Base-by-base conservation (phyloP, 2,888 invertebrate genomes). In the Tetragonula carbonaria region DNA sequence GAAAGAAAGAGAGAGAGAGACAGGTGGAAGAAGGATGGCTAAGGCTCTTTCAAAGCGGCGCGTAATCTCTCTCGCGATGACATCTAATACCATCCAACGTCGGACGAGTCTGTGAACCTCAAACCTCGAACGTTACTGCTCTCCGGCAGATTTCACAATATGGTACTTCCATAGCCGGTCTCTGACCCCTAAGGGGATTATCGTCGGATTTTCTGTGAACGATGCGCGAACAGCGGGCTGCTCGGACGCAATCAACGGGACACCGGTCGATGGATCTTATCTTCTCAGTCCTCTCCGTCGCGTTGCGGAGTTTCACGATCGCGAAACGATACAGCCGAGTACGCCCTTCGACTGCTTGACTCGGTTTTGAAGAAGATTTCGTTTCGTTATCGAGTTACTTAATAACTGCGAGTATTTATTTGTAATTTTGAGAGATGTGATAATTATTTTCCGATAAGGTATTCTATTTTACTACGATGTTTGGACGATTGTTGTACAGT, bases 11-110 rank as follows among this genome's bases (percentile, higher is more conserved):
- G 63, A 28, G 38, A 66, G 70, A 55, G 70, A 68, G 71, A 82
- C 73, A 53, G 74, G 55, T 73, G 81, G 71, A 65, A 70, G 67
- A 76, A 75, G 81, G 82, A 79, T 82, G 85, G 66, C 62, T 86
- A 68, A 76, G 81, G 85, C 85, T 93, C 91, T 92, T 92, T 92
- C 90, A 92, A 92, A 92, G 90, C 91, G 87, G 79, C 90, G 89
- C 91, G 92, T 93, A 93, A 93, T 93, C 92, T 93, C 92, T 92
- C 91, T 91, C 91, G 91, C 90, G 91, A 91, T 92, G 93, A 92
- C 92, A 93, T 92, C 91, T 92, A 92, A 92, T 93, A 92, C 91
- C 90, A 90, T 91, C 88, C 89, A 23, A 33, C 90, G 87, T 90
- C 87, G 86, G 81, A 86, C 86, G 86, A 87, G 84, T 88, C 90